Percentiles rank a stretch among this genome's conserved stretches.
Evolutionary conservation across 1,140 invertebrate genomes (phyloP).

Genomic region (Philopotamus ludificatus): DNA sequence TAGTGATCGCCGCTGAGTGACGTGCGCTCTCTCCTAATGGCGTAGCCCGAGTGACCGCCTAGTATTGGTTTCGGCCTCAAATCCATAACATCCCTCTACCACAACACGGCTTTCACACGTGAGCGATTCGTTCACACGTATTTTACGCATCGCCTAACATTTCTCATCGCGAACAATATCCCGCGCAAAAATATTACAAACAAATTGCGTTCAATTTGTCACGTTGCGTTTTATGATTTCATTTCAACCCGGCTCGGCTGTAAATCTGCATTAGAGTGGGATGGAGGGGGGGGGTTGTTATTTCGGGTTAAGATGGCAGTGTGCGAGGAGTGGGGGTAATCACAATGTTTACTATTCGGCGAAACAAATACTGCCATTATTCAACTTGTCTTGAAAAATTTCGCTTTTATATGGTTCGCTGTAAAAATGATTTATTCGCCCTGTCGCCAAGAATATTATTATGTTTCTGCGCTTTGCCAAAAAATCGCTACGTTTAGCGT

Average conservation of each 20-base stretch:
- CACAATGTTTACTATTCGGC: not conserved
- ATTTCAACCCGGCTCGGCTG: too few relatives aligned
- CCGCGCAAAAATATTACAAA: not conserved
- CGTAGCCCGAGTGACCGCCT: too few relatives aligned
- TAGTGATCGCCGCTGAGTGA: too few relatives aligned
- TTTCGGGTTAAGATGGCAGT: not conserved
- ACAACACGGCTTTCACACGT: too few relatives aligned
- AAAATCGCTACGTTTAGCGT: not conserved
- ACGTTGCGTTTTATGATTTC: not conserved
- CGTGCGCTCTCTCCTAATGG: too few relatives aligned
- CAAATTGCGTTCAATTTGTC: not conserved
- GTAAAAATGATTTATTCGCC: slow-evolving; percentile 30
- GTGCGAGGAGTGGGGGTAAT: slow-evolving; percentile 9
- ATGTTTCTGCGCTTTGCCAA: not conserved
- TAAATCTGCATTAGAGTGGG: too few relatives aligned
- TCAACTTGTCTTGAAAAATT: slow-evolving; percentile 29
- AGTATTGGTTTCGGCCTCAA: too few relatives aligned
- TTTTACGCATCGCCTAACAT: not conserved
- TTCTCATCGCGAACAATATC: not conserved
- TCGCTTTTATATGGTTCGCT: slow-evolving; percentile 32
- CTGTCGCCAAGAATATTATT: not conserved
- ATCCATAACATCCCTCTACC: too few relatives aligned
- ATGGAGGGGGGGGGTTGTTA: too few relatives aligned
- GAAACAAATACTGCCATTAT: slow-evolving; percentile 19
- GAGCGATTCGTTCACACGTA: not conserved